These are phyloP conservation scores for Hirtodrosophila confusa DNA, from an alignment of 2,888 invertebrate genomes.

Conservation along the genomic window DNA sequence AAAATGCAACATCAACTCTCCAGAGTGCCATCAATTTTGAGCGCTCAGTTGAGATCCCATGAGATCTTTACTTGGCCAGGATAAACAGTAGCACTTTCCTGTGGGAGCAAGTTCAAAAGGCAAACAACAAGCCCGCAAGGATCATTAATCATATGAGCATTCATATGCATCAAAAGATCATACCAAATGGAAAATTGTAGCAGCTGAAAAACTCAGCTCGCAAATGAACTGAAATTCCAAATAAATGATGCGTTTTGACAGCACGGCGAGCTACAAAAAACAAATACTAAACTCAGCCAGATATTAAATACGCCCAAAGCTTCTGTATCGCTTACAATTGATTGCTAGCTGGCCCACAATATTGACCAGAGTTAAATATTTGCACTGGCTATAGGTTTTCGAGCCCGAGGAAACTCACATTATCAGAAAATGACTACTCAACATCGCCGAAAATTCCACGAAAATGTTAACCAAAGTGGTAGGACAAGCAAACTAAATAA, in stretches of 20 bases:
- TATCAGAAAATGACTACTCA: conserved; percentile 82
- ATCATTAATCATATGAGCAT: conserved; percentile 49
- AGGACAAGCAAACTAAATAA: conserved; percentile 57
- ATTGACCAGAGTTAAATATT: conserved; percentile 48
- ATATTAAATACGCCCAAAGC: conserved; percentile 17
- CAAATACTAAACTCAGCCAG: conserved; percentile 1
- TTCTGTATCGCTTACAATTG: conserved; percentile 64
- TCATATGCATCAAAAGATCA: conserved; percentile 33
- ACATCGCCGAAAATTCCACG: conserved; percentile 73
- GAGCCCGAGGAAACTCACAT: conserved; percentile 24
- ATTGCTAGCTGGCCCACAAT: conserved; percentile 28
- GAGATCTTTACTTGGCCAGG: conserved; percentile 1
- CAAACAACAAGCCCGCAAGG: conserved; percentile 3
- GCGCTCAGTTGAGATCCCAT: conserved; percentile 5
- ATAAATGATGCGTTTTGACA: conserved; percentile 68
- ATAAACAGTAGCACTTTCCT: conserved; percentile 65
- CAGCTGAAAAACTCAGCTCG: conserved; percentile 49
- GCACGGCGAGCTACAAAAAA: conserved; percentile 26
- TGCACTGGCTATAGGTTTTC: conserved; percentile 13
- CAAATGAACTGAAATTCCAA: conserved; percentile 6
- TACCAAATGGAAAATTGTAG: conserved; percentile 50
- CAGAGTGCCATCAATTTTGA: conserved; percentile 70
- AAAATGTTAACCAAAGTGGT: conserved; percentile 51
- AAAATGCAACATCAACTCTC: conserved; percentile 39
- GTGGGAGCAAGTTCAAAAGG: conserved; percentile 42